These are phyloP conservation scores for Melopsittacus undulatus DNA, from an alignment of 2,797 vertebrate genomes.

Conservation along the genomic window DNA sequence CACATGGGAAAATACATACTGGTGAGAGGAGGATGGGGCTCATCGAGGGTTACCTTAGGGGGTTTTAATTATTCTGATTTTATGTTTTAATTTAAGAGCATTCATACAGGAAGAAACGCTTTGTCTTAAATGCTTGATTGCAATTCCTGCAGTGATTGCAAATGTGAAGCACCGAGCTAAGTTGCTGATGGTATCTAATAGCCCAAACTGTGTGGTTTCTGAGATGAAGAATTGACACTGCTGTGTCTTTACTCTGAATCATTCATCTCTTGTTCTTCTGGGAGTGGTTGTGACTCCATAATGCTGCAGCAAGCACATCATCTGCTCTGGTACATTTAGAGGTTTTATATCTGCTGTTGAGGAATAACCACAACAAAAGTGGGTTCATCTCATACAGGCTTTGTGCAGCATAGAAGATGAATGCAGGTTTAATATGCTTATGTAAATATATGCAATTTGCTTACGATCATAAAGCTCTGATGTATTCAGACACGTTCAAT, in stretches of 20 bases:
- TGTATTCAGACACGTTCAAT: not conserved
- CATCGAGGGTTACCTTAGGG: not conserved
- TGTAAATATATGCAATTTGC: not conserved
- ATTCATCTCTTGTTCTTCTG: not conserved
- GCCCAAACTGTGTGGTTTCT: not conserved
- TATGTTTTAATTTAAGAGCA: not conserved
- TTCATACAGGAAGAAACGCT: constrained; percentile 10
- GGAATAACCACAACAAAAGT: not conserved
- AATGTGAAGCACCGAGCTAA: not conserved
- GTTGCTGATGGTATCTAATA: constrained; percentile 15
- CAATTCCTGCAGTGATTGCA: not conserved
- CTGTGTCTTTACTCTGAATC: not conserved
- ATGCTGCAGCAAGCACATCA: not conserved
- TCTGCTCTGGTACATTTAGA: not conserved
- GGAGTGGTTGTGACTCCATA: not conserved
- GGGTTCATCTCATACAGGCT: not conserved
- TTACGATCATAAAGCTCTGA: not conserved
- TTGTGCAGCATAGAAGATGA: not conserved
- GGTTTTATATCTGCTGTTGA: not conserved
- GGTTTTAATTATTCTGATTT: not conserved
- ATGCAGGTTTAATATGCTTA: not conserved
- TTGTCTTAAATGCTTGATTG: constrained; percentile 22
- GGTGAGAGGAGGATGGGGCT: not conserved
- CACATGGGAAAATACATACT: not conserved
- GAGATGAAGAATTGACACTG: not conserved